Evolutionary conservation across 2,113 vertebrate genomes (phyloP).

Genomic region (Kryptolebias marmoratus): DNA sequence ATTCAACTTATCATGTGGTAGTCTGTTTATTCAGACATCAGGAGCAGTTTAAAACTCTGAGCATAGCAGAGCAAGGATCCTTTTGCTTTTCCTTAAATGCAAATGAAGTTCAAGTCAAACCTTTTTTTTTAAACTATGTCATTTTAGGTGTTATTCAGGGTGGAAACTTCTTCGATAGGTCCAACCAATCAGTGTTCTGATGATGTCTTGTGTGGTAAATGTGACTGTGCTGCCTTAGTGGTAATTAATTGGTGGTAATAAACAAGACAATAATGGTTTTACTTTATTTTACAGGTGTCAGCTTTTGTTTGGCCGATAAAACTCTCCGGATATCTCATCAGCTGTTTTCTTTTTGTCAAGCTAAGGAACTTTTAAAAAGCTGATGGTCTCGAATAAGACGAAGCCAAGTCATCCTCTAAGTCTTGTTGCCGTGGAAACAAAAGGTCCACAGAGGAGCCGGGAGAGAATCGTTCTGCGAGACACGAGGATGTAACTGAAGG

Average conservation of each 20-base stretch:
- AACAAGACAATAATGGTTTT: background rate
- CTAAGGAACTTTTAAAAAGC: constrained; percentile 41
- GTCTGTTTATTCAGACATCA: background rate
- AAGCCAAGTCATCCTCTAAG: constrained; percentile 45
- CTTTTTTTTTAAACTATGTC: too few relatives aligned
- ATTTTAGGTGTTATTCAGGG: too few relatives aligned
- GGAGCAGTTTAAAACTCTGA: background rate
- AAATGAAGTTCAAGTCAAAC: too few relatives aligned
- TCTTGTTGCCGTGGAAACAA: constrained; percentile 78
- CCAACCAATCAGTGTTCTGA: too few relatives aligned
- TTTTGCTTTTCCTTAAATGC: too few relatives aligned
- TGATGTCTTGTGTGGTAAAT: too few relatives aligned
- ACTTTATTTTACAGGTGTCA: background rate
- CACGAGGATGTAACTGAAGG: constrained; percentile 5
- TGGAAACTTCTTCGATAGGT: too few relatives aligned
- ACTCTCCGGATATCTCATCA: background rate
- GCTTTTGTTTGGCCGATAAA: background rate
- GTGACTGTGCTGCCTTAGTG: background rate
- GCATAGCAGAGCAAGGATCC: background rate
- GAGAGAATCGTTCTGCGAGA: constrained; percentile 45
- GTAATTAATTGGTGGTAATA: background rate
- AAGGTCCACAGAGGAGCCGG: constrained; percentile 56
- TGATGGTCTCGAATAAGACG: constrained; percentile 45
- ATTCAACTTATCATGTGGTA: background rate
- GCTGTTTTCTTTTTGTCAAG: constrained; percentile 27